A percentile compares a stretch with the other conserved stretches of the same genome.
These are phyloP conservation scores for Aratinga solstitialis DNA, from an alignment of 2,797 vertebrate species.

Conservation along the genomic window DNA sequence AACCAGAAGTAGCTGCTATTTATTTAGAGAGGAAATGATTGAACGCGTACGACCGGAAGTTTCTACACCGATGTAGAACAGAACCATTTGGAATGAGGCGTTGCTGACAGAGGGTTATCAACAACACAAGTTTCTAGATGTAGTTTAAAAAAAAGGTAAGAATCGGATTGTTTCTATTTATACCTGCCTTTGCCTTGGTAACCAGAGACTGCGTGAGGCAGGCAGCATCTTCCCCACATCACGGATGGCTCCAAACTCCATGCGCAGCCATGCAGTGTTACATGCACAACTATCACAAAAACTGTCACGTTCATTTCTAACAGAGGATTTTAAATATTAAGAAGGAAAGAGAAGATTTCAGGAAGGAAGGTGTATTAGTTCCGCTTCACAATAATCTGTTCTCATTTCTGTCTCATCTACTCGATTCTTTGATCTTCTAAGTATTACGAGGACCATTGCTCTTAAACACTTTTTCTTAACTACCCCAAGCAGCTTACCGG, in stretches of 20 bases:
- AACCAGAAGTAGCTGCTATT: constrained; percentile 10
- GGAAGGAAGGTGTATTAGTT: not conserved
- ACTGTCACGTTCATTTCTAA: not conserved
- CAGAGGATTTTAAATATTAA: not conserved
- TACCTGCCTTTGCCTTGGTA: constrained; percentile 59
- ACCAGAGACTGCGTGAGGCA: constrained; percentile 17
- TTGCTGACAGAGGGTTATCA: constrained; percentile 41
- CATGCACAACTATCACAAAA: not conserved
- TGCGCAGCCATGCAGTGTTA: not conserved
- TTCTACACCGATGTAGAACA: constrained; percentile 26
- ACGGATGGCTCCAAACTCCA: not conserved
- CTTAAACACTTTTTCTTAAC: constrained; percentile 3
- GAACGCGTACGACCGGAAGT: not conserved
- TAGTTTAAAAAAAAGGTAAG: not conserved
- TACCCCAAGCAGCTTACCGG: not conserved
- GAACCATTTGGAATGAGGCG: constrained; percentile 10
- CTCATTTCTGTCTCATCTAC: not conserved
- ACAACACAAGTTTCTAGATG: constrained; percentile 12
- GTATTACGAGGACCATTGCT: not conserved
- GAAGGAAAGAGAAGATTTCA: not conserved
- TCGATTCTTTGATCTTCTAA: constrained; percentile 30
- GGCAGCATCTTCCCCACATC: not conserved
- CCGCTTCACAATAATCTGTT: not conserved
- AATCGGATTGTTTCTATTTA: constrained; percentile 59
- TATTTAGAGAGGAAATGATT: not conserved